Base-by-base conservation (phyloP, 1,140 invertebrate genomes). In the Andricus grossulariae region DNA sequence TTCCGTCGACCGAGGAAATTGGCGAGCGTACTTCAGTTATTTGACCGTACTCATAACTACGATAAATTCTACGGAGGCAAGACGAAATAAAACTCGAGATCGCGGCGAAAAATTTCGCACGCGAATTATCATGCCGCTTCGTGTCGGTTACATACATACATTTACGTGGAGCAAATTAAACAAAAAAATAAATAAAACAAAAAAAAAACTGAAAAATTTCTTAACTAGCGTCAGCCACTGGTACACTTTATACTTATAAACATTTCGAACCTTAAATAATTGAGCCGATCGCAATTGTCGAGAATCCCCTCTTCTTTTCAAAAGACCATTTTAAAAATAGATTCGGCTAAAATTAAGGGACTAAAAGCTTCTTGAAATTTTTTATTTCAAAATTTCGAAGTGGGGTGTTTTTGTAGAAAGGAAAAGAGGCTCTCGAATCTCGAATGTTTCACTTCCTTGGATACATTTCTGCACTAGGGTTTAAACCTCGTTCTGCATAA, bases 21-120 rank as follows among this genome's bases (percentile, higher is more conserved):
- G 60, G 60, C 60, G 39, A 66, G 60, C 60, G 32, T 32, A 60
- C 25, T 66, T 66, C 16, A 60, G 12, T 60, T 25, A 66, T 66
- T 66, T 66, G 60, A 66, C 60, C 60, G 25, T 66, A 66, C 54
- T 55, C 54, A n/a, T 55, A 55, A 55, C 60, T 66, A 66, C 60
- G 60, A 66, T 66, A 79, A 80, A 80, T 86, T 86, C 83, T 88
- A 88, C 77, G 83, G 83, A 86, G 89, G 87, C 88, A 90, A 90
- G 89, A 90, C 86, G 82, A 89, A 88, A 88, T 76, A 77, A 86
- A 82, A 81, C 77, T 66, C 77, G 76, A 84, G 78, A 75, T 77
- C 57, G 72, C 74, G 45, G 71, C 66, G 32, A 57, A 78, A 74
- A 60, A 49, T 77, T 80, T 80, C 77, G 78, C 78, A 76, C 78